These are phyloP conservation scores for Deroptyus accipitrinus DNA, from an alignment of 2,113 vertebrate species.

Conservation along the genomic window DNA sequence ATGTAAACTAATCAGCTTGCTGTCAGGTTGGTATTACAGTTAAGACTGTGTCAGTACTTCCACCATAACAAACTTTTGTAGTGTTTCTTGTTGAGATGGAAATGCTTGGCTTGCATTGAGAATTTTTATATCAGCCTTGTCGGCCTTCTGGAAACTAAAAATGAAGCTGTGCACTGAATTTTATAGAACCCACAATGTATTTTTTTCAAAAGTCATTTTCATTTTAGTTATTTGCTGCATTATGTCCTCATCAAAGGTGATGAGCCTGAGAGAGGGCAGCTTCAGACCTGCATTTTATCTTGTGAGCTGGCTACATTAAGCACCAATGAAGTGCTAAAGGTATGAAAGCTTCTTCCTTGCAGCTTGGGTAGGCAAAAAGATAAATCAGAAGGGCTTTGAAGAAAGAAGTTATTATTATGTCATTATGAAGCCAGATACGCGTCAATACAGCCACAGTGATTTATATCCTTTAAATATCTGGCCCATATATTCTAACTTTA, in stretches of 20 bases:
- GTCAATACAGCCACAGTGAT: not conserved
- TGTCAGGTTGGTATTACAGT: not conserved
- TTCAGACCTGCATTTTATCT: not conserved
- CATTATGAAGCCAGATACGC: constrained; percentile 14
- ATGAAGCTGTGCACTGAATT: constrained; percentile 12
- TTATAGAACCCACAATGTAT: not conserved
- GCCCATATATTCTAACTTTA: not conserved
- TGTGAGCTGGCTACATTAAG: not conserved
- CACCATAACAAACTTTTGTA: not conserved
- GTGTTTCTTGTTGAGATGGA: not conserved
- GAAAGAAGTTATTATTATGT: not conserved
- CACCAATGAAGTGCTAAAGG: constrained; percentile 7
- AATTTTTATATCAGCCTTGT: not conserved
- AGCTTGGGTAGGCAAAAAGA: constrained; percentile 9
- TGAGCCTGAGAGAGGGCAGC: not conserved
- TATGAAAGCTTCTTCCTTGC: not conserved
- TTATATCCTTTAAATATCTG: not conserved
- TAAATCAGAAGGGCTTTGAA: not conserved
- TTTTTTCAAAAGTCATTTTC: not conserved
- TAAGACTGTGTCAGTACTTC: not conserved
- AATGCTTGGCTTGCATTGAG: not conserved
- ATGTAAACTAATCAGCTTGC: not conserved
- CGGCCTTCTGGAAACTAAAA: constrained; percentile 35
- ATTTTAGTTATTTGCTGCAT: not conserved
- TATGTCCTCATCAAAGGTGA: constrained; percentile 7